Conservation (phyloP, 2,888 invertebrate genomes). For the Hirtodrosophila histrioides region DNA sequence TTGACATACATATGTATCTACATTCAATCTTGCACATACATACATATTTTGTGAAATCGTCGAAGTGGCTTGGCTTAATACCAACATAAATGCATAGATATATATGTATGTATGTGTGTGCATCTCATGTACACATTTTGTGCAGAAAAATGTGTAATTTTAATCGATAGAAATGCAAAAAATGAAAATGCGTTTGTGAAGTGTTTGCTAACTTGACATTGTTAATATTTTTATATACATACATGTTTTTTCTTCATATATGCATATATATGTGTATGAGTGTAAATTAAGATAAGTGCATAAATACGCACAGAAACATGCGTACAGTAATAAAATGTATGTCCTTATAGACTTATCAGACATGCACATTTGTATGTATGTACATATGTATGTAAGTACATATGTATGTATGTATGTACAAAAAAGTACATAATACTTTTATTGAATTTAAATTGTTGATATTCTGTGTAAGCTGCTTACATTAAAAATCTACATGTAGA, state of each 20-base stretch:
- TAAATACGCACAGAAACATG: too few species aligned
- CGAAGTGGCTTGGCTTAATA: slow-evolving; percentile 59
- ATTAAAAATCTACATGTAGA: too few species aligned
- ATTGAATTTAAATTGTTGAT: slow-evolving; percentile 20
- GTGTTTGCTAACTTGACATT: not conserved
- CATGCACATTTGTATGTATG: not conserved
- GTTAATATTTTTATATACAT: not conserved
- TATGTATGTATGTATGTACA: not conserved
- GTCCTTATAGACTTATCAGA: not conserved
- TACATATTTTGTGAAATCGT: slow-evolving; percentile 54
- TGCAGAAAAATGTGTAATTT: slow-evolving; percentile 27
- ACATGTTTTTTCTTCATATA: not conserved
- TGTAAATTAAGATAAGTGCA: too few species aligned
- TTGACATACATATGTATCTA: slow-evolving; percentile 25
- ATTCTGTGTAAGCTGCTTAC: slow-evolving; percentile 1
- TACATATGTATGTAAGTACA: slow-evolving; percentile 4
- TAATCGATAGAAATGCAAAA: slow-evolving; percentile 18
- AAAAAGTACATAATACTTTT: too few species aligned
- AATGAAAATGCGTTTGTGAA: not conserved
- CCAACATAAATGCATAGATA: slow-evolving; percentile 25
- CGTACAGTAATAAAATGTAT: too few species aligned
- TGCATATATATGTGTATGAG: slow-evolving; percentile 1
- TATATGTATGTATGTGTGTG: slow-evolving; percentile 27
- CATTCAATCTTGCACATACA: slow-evolving; percentile 19
- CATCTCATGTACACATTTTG: slow-evolving; percentile 20